phyloP scores from a whole-genome alignment of 2,113 vertebrate genomes.

The Gymnobelideus leadbeateri region DNA sequence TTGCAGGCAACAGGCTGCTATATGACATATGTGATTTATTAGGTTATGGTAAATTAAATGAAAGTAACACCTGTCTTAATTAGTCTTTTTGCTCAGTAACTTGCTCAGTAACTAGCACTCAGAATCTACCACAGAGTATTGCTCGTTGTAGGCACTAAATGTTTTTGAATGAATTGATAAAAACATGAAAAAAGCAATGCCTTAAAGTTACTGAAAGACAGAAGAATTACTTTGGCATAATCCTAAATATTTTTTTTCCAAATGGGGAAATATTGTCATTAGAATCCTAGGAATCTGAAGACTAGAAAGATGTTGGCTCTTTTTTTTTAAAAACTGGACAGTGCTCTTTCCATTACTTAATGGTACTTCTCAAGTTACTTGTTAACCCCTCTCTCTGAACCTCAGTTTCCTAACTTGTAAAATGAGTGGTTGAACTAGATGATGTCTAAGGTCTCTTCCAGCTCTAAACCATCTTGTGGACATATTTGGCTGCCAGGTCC shows the following conservation, averaged over 20 bases:
- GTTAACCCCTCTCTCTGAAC: neutral
- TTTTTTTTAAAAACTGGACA: neutral
- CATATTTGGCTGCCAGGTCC: neutral
- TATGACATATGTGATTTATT: neutral
- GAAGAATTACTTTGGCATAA: slow-evolving; percentile 2
- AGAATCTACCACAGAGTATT: neutral
- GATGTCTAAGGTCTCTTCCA: neutral
- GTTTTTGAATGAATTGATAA: neutral
- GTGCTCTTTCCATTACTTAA: neutral
- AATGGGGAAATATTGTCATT: neutral
- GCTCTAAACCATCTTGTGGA: neutral
- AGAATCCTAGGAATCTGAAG: neutral
- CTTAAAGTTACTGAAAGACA: slow-evolving; percentile 45
- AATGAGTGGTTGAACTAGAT: neutral
- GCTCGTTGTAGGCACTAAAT: neutral
- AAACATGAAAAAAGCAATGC: neutral
- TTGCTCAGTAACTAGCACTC: neutral
- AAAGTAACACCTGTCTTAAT: neutral
- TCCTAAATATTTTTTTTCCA: neutral
- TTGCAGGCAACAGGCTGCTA: neutral
- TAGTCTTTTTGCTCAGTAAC: neutral
- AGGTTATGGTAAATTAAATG: neutral
- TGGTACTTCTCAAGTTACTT: neutral
- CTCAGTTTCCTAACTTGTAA: neutral
- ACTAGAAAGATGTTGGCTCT: neutral